Base-by-base conservation (phyloP, 1,140 invertebrate genomes). In the Polypedilum pembai region DNA sequence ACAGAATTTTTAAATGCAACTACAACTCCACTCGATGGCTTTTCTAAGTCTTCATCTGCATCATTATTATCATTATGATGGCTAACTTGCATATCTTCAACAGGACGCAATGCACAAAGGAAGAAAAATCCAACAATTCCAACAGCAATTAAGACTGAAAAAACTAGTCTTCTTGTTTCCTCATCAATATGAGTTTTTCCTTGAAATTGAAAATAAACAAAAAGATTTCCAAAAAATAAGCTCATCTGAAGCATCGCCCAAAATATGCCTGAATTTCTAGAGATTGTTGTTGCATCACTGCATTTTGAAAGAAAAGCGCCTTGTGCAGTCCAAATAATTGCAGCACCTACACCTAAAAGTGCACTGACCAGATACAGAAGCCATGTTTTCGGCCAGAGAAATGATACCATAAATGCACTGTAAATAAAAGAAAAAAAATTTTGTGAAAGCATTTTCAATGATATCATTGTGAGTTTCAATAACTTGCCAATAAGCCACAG, bases 211-310 rank as follows among this genome's bases (percentile, higher is more conserved):
- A 94, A 93, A 82, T 90, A 97, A 8, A 98, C 94, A 83, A 97
- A 98, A 8, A 95, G 84, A 80, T 98, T 98, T 73, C 96, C 96
- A 78, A 94, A 88, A 80, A 98, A 91, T 83, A 96, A 88, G 79
- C 95, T 94, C 78, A 88, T 90, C 81, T 98, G 95, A 56, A 98
- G 85, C 80, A 98, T 88, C 0, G 95, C 95, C 96, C 96, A 98
- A 81, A 98, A 98, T 18, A 98, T 85, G 21, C 95, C 95, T 20
- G 94, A 94, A 82, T 98, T 98, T 77, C 95, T 87, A 3, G 92
- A 91, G 79, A 98, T 96, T 0, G 94, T 98, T 0, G 89, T 87
- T 0, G 87, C 82, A 77, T 92, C 89, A 75, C 94, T 97, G 85
- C 96, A 97, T 4, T 95, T 85, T 0, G 95, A 95, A 10, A 99